These are phyloP conservation scores for Triops cancriformis DNA, from an alignment of 1,140 invertebrate genomes.

Conservation along the genomic window DNA sequence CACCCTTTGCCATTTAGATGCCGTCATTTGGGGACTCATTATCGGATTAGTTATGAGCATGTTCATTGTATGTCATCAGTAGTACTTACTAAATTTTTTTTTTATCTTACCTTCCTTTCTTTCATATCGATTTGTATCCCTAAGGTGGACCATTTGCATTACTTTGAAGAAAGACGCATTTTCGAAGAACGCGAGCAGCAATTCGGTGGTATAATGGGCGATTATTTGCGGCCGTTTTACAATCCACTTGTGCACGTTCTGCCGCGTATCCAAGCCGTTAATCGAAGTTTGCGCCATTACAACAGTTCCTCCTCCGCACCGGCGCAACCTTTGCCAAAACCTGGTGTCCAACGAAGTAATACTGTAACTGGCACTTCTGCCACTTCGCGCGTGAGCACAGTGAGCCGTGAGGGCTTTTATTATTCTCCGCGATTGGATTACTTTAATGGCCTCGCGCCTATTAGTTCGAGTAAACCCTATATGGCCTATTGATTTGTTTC, in stretches of 20 bases:
- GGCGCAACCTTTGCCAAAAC: background rate
- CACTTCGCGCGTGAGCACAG: background rate
- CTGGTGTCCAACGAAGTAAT: background rate
- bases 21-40: background rate
- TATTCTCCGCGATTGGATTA: background rate
- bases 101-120: background rate
- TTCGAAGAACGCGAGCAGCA: background rate
- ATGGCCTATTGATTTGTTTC: background rate
- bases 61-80: background rate
- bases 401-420: background rate
- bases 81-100: background rate
- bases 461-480: background rate
- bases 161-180: background rate
- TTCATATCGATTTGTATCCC: too few relatives aligned
- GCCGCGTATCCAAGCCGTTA: background rate
- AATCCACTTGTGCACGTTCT: background rate
- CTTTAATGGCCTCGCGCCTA: background rate
- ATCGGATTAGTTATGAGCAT: background rate
- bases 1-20: background rate
- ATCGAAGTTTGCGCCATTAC: background rate
- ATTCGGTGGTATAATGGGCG: background rate
- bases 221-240: background rate
- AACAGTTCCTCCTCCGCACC: background rate
- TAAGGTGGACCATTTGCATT: background rate
- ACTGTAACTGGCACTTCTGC: background rate